Conservation (phyloP, 2,113 vertebrate genomes). For the Proteles cristata region DNA sequence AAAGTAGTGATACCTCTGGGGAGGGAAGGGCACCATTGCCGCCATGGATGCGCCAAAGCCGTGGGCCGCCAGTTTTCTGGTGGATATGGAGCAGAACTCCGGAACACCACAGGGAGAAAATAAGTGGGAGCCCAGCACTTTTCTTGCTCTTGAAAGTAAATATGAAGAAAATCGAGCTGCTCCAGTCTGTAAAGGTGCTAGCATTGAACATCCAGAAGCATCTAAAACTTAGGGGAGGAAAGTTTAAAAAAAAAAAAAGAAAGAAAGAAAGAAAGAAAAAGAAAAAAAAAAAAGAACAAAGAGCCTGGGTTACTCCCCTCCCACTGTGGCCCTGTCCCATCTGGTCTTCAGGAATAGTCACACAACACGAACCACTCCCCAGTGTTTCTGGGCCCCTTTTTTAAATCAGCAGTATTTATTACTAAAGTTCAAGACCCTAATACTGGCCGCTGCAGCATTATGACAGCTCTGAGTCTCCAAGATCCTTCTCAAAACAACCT, state of each 20-base stretch:
- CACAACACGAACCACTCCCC: slow-evolving; percentile 41
- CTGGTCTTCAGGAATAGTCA: slow-evolving; percentile 58
- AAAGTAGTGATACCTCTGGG: slow-evolving; percentile 93
- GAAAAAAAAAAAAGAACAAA: slow-evolving; percentile 68
- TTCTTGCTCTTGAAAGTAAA: slow-evolving; percentile 87
- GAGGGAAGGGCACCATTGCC: slow-evolving; percentile 91
- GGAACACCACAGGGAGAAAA: slow-evolving; percentile 84
- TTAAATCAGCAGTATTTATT: slow-evolving; percentile 50
- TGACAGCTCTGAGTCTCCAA: slow-evolving; percentile 63
- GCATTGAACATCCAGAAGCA: slow-evolving; percentile 91
- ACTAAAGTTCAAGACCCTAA: slow-evolving; percentile 55
- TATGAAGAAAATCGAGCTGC: slow-evolving; percentile 86
- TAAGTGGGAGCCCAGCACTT: slow-evolving; percentile 82
- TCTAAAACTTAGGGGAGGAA: slow-evolving; percentile 87
- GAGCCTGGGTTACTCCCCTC: slow-evolving; percentile 81
- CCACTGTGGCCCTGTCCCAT: slow-evolving; percentile 52
- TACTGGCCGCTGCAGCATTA: slow-evolving; percentile 54
- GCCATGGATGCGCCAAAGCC: slow-evolving; percentile 90
- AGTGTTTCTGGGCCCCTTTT: slow-evolving; percentile 19
- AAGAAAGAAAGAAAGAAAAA: not conserved
- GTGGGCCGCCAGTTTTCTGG: slow-evolving; percentile 91
- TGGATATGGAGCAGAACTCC: slow-evolving; percentile 86
- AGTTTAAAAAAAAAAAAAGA: slow-evolving; percentile 60
- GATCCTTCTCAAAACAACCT: slow-evolving; percentile 61
- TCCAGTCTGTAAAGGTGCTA: slow-evolving; percentile 88